These are phyloP conservation scores for Fundulus diaphanus DNA, from an alignment of 2,797 vertebrate genomes.

Conservation along the genomic window DNA sequence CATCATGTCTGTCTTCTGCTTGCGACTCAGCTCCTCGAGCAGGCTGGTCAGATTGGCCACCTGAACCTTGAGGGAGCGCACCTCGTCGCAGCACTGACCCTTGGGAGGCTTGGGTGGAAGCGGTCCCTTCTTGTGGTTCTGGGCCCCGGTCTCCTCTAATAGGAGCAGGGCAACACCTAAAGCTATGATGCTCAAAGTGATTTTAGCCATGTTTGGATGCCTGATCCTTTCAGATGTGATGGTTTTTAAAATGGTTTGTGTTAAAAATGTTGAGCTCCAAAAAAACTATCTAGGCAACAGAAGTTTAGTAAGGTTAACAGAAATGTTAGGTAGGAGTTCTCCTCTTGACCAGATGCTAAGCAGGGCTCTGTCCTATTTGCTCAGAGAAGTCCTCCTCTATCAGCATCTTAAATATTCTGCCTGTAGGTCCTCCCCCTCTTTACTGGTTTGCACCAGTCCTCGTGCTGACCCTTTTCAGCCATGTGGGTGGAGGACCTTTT, in stretches of 20 bases:
- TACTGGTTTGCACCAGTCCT: constrained; percentile 57
- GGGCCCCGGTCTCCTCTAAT: constrained; percentile 65
- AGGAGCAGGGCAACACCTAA: constrained; percentile 69
- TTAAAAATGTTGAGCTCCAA: constrained; percentile 10
- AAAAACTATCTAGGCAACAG: constrained; percentile 17
- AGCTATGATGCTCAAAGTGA: constrained; percentile 44
- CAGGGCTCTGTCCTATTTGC: constrained; percentile 59
- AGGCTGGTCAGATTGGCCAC: constrained; percentile 91
- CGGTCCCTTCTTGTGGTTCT: constrained; percentile 72
- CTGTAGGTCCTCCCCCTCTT: constrained; percentile 84
- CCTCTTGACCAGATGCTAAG: constrained; percentile 57
- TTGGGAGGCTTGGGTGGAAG: constrained; percentile 67
- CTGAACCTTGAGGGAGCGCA: constrained; percentile 89
- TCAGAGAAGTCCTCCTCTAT: constrained; percentile 71
- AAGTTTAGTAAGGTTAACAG: constrained; percentile 10
- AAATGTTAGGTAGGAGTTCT: constrained; percentile 38
- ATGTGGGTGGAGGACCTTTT: constrained; percentile 63
- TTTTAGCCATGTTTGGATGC: constrained; percentile 54
- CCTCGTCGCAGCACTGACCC: constrained; percentile 88
- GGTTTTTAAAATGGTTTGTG: neutral
- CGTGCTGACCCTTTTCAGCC: constrained; percentile 70
- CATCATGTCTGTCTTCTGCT: constrained; percentile 91
- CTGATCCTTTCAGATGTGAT: neutral
- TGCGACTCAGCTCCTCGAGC: constrained; percentile 88
- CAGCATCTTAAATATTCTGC: constrained; percentile 94